Evolutionary conservation across 2,797 vertebrate species (phyloP).

Genomic region (Anabas testudineus): DNA sequence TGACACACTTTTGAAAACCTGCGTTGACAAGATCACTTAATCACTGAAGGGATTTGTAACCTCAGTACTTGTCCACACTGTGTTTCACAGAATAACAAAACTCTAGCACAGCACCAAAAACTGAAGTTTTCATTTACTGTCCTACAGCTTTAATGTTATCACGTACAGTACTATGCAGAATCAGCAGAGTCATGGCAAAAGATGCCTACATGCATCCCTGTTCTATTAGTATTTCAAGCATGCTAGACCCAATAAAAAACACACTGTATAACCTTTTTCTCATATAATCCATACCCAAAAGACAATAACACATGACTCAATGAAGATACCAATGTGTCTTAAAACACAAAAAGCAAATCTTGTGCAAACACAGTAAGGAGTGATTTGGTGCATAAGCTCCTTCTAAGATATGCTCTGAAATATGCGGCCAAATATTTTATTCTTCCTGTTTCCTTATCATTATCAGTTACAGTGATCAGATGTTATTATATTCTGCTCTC

Average conservation of each 20-base stretch:
- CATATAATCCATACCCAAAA: slow-evolving; percentile 47
- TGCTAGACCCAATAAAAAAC: slow-evolving; percentile 27
- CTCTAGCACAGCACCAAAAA: not conserved
- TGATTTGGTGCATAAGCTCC: slow-evolving; percentile 73
- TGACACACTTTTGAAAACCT: no score
- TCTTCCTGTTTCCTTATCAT: slow-evolving; percentile 63
- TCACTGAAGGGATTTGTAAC: slow-evolving; percentile 26
- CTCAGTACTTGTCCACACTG: slow-evolving; percentile 20
- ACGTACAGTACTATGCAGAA: not conserved
- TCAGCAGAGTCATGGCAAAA: slow-evolving; percentile 1
- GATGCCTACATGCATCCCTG: slow-evolving; percentile 2
- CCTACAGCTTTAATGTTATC: slow-evolving; percentile 6
- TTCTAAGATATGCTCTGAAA: slow-evolving; percentile 71
- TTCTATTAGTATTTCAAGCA: slow-evolving; percentile 29
- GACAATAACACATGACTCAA: slow-evolving; percentile 38
- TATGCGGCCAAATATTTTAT: slow-evolving; percentile 71
- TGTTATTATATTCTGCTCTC: slow-evolving; percentile 11
- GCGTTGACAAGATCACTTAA: no score
- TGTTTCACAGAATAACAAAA: slow-evolving; percentile 10
- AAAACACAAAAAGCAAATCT: slow-evolving; percentile 66
- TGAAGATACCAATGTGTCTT: slow-evolving; percentile 52
- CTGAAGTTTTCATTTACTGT: slow-evolving; percentile 11
- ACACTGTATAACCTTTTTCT: slow-evolving; percentile 19
- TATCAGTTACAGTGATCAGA: slow-evolving; percentile 73
- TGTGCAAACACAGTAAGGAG: slow-evolving; percentile 66